Base-by-base conservation (phyloP, 2,888 invertebrate species). In the Spilosoma lubricipeda region DNA sequence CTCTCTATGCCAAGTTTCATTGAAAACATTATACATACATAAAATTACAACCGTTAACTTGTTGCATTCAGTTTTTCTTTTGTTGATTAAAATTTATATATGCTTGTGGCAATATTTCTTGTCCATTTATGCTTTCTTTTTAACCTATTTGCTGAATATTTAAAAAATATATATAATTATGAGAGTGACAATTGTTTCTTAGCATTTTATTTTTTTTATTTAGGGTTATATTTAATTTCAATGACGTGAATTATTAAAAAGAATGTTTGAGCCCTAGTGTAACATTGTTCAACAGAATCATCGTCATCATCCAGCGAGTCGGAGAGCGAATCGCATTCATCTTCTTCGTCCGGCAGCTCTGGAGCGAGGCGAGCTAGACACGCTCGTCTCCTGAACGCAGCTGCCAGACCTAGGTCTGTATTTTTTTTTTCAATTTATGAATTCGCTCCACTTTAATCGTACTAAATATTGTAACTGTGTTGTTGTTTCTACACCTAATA, bases 231-330 rank as follows among this genome's bases (percentile, higher is more conserved):
- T 42, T 42, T 27, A 5, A 67, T 42, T 67, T 42, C 56, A 56
- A n/a, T n/a, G 3, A 56, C 1, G 3, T 66, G 23, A 66, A 9
- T 36, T 39, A 36, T 42, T n/a, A 66, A 36, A 67, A 39, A 8
- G 9, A n/a, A 36, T 1, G 13, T 67, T 71, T 15, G 64, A 65
- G 36, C 20, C 42, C 36, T 23, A 30, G 9, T 11, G 39, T 42
- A 72, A 45, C 18, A 18, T 69, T 52, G n/a, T 42, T 20, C n/a
- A 13, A 13, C 84, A 96, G 96, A 96, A 79, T 93, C 96, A 2
- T 95, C 96, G 20, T 89, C 96, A 9, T 92, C 96, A 48, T 95
- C 96, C 1, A 95, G 94, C 76, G 96, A 94, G 77, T 95, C 96
- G 0, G 96, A 96, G 85, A 96, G 95, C 86, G 96, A 95, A 77